phyloP scores from a whole-genome alignment of 2,113 vertebrate species.

The Poeciliopsis prolifica region DNA sequence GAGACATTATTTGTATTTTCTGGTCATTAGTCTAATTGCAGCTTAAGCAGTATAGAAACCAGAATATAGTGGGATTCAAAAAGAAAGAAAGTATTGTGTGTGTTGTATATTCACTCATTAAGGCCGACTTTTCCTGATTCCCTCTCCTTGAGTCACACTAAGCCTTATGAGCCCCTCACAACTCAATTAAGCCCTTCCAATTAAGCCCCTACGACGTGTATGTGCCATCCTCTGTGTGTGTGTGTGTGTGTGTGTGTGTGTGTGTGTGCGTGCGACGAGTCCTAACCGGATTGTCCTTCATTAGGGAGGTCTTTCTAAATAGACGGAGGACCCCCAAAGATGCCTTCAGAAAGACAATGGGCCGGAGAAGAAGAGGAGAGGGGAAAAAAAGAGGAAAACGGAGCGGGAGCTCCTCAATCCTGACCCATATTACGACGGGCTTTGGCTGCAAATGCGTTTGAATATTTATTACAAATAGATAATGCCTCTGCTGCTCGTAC shows the following conservation, averaged over 20 bases:
- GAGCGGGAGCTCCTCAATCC: slow-evolving; percentile 75
- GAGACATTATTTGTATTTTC: slow-evolving; percentile 51
- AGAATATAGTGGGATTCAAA: slow-evolving; percentile 49
- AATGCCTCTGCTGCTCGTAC: slow-evolving; percentile 68
- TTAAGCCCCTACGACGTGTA: slow-evolving; percentile 65
- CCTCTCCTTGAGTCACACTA: slow-evolving; percentile 71
- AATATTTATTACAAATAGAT: slow-evolving; percentile 84
- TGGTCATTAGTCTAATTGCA: slow-evolving; percentile 73
- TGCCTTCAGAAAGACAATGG: slow-evolving; percentile 74
- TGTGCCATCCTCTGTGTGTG: slow-evolving; percentile 15
- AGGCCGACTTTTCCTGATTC: slow-evolving; percentile 71
- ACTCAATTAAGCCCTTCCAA: slow-evolving; percentile 79
- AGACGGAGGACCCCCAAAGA: slow-evolving; percentile 73
- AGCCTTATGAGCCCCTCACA: slow-evolving; percentile 78
- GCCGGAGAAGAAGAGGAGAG: slow-evolving; percentile 64
- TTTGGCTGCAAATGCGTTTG: slow-evolving; percentile 67
- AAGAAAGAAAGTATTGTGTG: slow-evolving; percentile 40
- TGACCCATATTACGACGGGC: slow-evolving; percentile 77
- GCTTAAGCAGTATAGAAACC: slow-evolving; percentile 47
- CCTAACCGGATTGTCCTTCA: slow-evolving; percentile 83
- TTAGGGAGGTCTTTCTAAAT: slow-evolving; percentile 76
- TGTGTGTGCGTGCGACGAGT: slow-evolving; percentile 51
- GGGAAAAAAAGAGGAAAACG: slow-evolving; percentile 49
- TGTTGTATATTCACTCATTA: slow-evolving; percentile 70
- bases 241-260: slow-evolving; percentile 5